Conservation (phyloP, 2,113 vertebrate genomes). For the Hippocampus mohnikei region DNA sequence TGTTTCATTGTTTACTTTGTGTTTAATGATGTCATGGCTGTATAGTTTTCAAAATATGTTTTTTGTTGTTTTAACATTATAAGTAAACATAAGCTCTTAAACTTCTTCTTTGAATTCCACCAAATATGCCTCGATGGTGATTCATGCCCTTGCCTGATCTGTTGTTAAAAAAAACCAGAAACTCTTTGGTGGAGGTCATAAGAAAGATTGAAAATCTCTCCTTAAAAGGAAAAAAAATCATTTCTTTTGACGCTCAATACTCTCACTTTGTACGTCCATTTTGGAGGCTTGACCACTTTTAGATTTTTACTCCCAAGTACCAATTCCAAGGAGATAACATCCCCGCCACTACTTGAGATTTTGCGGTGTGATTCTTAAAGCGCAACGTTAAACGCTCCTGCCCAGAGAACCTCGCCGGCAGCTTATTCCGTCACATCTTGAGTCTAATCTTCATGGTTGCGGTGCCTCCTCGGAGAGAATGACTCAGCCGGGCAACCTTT, state of each 20-base stretch:
- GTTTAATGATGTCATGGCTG: too few species aligned
- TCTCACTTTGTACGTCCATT: not conserved
- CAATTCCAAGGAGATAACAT: not conserved
- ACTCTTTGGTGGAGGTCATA: not conserved
- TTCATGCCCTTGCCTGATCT: too few species aligned
- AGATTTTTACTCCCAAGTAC: not conserved
- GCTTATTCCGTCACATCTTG: slow-evolving; percentile 1
- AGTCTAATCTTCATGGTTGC: slow-evolving; percentile 5
- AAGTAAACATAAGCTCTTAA: too few species aligned
- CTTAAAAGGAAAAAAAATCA: not conserved
- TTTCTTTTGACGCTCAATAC: not conserved
- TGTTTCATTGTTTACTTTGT: too few species aligned
- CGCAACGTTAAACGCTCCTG: slow-evolving; percentile 1
- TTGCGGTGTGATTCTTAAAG: not conserved
- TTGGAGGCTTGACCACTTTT: not conserved
- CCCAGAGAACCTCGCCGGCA: slow-evolving; percentile 5
- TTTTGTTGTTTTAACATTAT: too few species aligned
- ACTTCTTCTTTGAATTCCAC: too few species aligned
- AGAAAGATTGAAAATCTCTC: not conserved
- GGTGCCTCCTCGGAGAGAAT: not conserved
- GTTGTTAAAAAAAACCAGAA: not conserved
- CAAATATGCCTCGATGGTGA: too few species aligned
- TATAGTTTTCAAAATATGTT: too few species aligned
- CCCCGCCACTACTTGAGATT: not conserved
- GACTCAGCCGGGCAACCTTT: slow-evolving; percentile 7